Evolutionary conservation across 2,888 invertebrate species (phyloP), one percentile per base, ranked within the genome.

Genomic region (Agelastica alni): DNA sequence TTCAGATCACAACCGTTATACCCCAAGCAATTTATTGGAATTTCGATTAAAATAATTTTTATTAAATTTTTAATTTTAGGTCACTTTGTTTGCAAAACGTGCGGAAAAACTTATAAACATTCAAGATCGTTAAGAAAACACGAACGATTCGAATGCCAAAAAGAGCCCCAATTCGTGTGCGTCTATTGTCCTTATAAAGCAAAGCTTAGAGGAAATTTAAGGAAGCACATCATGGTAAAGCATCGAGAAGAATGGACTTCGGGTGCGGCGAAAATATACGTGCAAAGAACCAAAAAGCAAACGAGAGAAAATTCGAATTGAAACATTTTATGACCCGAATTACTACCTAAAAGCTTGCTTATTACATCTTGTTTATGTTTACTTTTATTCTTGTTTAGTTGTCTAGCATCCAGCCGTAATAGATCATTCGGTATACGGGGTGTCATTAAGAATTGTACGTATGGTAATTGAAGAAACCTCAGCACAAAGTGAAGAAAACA

Each of bases 61-160:
- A 18, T 41, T 10, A 9, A 10, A 42, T 28, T 10, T 12, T 47
- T 43, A 36, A 22, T 58, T 58, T 46, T 39, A 58, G 58, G 42
- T 7, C 12, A 9, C 1, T 47, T 46, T n/a, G 46, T 42, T 20
- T 72, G 72, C 51, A 53, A 59, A 28, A 65, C 57, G 22, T 73
- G 73, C 51, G 57, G 61, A 16, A 71, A 67, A 58, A 59, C 60
- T n/a, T 73, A 72, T 49, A 68, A 64, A 47, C 62, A 66, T 47
- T 58, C 59, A 10, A 56, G 56, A 37, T 61, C 58, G 0, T 44
- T 65, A 9, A 44, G 53, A 26, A 56, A 62, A 37, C 68, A 69
- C 52, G 56, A 53, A 9, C 46, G 58, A 18, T 65, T 63, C 30
- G 64, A 65, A 31, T 68, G 68, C 34, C 56, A 62, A 30, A 63